phyloP scores from a whole-genome alignment of 2,888 invertebrate species.

The Hartigia nigra region DNA sequence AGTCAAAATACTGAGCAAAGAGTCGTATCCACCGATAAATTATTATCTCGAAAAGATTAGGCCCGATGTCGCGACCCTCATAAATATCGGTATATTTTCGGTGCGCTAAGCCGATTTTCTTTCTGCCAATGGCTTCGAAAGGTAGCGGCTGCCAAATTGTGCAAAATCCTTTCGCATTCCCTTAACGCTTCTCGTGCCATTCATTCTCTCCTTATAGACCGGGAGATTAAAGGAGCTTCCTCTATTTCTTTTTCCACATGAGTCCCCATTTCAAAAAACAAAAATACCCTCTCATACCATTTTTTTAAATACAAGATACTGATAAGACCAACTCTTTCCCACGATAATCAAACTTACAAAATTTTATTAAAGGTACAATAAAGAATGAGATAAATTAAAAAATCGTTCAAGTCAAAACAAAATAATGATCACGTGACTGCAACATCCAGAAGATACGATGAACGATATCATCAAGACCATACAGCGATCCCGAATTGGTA shows the following conservation, averaged over 20 bases:
- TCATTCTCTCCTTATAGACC: slow-evolving; percentile 52
- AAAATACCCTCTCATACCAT: neutral
- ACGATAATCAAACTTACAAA: neutral
- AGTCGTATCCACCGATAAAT: slow-evolving; percentile 57
- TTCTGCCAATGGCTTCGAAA: slow-evolving; percentile 60
- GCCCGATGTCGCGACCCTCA: slow-evolving; percentile 64
- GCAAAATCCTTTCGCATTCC: slow-evolving; percentile 45
- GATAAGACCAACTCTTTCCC: neutral
- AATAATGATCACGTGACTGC: neutral
- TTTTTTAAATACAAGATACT: too few relatives aligned
- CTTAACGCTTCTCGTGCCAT: slow-evolving; percentile 28
- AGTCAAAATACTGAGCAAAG: slow-evolving; percentile 54
- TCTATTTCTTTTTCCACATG: slow-evolving; percentile 34
- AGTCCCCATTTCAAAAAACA: neutral
- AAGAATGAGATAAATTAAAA: neutral
- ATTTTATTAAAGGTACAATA: neutral
- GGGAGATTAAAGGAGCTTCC: slow-evolving; percentile 60
- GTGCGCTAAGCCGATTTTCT: slow-evolving; percentile 64
- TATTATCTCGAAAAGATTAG: slow-evolving; percentile 65
- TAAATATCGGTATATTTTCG: slow-evolving; percentile 65
- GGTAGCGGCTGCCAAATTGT: slow-evolving; percentile 58
- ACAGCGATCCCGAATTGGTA: slow-evolving; percentile 52
- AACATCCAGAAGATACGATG: neutral
- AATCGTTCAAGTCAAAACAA: neutral
- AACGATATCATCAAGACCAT: slow-evolving; percentile 22